Evolutionary conservation across 2,888 invertebrate species (phyloP).

Genomic region (Drosophila phalerata): DNA sequence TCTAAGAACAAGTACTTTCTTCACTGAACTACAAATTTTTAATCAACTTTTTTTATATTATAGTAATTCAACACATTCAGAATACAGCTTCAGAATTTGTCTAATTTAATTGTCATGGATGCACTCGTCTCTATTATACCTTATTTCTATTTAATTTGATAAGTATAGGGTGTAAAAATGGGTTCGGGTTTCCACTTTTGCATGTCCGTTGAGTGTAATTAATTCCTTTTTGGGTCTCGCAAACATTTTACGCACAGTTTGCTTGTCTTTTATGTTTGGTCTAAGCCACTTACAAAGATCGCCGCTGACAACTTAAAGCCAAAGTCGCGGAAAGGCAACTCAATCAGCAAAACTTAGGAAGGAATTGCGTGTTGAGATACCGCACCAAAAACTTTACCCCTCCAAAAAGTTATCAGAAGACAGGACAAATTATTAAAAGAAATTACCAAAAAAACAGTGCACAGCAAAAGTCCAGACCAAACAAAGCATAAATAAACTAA

Average conservation of each 20-base stretch:
- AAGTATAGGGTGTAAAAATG: constrained; percentile 29
- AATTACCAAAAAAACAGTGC: constrained; percentile 57
- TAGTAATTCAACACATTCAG: not conserved
- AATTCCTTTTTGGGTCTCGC: constrained; percentile 77
- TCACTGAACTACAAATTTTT: not conserved
- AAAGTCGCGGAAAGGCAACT: constrained; percentile 64
- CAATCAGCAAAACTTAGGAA: constrained; percentile 68
- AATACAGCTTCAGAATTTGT: not conserved
- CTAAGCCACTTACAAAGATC: constrained; percentile 69
- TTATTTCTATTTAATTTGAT: not conserved
- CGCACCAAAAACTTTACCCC: constrained; percentile 40
- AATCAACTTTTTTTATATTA: not conserved
- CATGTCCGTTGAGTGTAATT: constrained; percentile 74
- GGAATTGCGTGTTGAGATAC: constrained; percentile 20
- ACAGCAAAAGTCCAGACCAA: constrained; percentile 51
- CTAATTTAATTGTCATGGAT: not conserved
- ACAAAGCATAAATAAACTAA: constrained; percentile 80
- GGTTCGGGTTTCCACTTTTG: constrained; percentile 33
- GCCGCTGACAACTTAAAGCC: constrained; percentile 75
- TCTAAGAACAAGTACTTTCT: not conserved
- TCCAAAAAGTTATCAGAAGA: constrained; percentile 49
- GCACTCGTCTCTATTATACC: not conserved
- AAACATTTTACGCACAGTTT: constrained; percentile 80
- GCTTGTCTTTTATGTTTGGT: constrained; percentile 78
- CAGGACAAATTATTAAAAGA: constrained; percentile 63